Conservation (phyloP, 2,797 vertebrate genomes). For the Spinus pinus region DNA sequence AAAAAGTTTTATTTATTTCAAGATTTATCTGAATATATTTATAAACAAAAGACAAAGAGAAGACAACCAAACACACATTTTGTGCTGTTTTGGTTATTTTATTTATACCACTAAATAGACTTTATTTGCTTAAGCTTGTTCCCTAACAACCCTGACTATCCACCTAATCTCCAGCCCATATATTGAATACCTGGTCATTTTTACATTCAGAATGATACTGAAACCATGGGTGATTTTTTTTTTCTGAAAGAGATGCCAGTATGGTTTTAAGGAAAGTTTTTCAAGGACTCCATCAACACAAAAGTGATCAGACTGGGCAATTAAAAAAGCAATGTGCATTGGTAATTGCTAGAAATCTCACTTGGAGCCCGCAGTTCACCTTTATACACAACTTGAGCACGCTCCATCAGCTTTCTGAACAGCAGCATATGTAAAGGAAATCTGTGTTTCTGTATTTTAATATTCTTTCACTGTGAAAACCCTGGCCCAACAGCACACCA, state of each 20-base stretch:
- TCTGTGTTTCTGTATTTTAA: neutral
- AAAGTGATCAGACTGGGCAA: neutral
- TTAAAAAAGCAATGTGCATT: neutral
- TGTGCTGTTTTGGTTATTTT: neutral
- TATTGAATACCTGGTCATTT: neutral
- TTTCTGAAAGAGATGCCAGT: neutral
- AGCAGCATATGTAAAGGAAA: neutral
- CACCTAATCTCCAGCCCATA: neutral
- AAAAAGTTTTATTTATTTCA: neutral
- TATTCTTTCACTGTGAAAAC: neutral
- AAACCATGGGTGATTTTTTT: accelerated
- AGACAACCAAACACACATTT: neutral
- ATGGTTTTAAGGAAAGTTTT: neutral
- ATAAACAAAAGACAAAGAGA: neutral
- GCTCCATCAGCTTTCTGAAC: neutral
- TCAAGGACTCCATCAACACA: neutral
- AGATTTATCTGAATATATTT: neutral
- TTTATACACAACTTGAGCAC: neutral
- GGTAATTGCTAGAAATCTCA: neutral
- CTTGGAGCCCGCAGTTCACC: neutral
- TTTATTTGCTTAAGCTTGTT: neutral
- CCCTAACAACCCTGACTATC: neutral
- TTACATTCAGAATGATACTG: neutral
- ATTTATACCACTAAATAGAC: neutral
- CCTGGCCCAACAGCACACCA: neutral